Percentiles rank a stretch among this genome's conserved stretches.
Conservation (phyloP, 2,888 invertebrate genomes). For the Pegoplata infirma region DNA sequence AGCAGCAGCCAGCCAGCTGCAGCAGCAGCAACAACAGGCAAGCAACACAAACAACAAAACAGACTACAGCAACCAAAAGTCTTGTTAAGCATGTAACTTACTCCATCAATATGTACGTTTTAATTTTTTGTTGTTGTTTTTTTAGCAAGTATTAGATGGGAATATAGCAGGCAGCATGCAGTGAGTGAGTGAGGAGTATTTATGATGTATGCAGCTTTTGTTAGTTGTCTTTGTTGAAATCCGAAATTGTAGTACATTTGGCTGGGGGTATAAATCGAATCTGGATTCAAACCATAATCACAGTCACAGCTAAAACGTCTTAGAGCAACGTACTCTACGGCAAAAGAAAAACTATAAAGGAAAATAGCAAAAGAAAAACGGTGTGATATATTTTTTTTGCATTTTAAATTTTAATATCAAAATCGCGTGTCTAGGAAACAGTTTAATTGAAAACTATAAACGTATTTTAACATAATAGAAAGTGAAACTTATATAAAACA, state of each 20-base stretch:
- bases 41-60: slow-evolving; percentile 6
- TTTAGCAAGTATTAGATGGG: slow-evolving; percentile 12
- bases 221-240: slow-evolving; percentile 34
- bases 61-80: neutral
- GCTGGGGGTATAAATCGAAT: slow-evolving; percentile 77
- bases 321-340: slow-evolving; percentile 69
- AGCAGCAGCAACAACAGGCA: slow-evolving; percentile 59
- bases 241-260: slow-evolving; percentile 48
- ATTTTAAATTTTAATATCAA: slow-evolving; percentile 14
- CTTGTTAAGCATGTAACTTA: slow-evolving; percentile 24
- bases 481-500: slow-evolving; percentile 38
- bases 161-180: neutral
- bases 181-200: too few species aligned
- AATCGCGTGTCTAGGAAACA: slow-evolving; percentile 58
- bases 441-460: slow-evolving; percentile 39
- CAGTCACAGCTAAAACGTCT: slow-evolving; percentile 74
- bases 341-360: slow-evolving; percentile 8
- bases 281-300: slow-evolving; percentile 73
- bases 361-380: slow-evolving; percentile 12
- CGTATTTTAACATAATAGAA: slow-evolving; percentile 56
- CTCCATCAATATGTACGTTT: slow-evolving; percentile 11
- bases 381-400: slow-evolving; percentile 56
- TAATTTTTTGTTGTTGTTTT: too few species aligned
- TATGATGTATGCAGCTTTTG: slow-evolving; percentile 20
- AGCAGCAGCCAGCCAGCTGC: slow-evolving; percentile 60